Evolutionary conservation across 2,888 invertebrate genomes (phyloP).

Genomic region (Leuctra nigra): DNA sequence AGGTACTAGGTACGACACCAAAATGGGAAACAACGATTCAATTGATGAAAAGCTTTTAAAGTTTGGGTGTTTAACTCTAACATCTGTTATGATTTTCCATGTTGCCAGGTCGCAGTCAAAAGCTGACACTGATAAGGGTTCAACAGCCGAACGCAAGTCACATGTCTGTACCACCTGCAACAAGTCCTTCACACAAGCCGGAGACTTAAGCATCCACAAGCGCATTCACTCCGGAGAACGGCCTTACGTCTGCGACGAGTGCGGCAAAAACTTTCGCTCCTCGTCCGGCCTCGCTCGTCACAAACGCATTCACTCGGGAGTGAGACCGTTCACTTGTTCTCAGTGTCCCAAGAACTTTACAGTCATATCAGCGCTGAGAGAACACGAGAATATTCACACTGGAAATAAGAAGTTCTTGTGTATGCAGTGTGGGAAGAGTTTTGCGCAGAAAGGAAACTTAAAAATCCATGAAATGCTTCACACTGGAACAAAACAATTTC

Average conservation of each 20-base stretch:
- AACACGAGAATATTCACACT: conserved; percentile 22
- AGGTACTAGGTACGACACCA: too few relatives aligned
- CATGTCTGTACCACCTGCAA: conserved; percentile 20
- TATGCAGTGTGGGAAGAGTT: conserved; percentile 22
- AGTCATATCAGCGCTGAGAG: conserved; percentile 19
- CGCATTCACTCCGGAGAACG: conserved; percentile 23
- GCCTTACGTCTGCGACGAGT: conserved; percentile 22
- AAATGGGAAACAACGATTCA: too few relatives aligned
- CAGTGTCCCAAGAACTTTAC: conserved; percentile 19
- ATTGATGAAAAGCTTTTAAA: too few relatives aligned
- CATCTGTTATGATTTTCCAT: too few relatives aligned
- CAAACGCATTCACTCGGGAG: conserved; percentile 22
- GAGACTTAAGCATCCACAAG: conserved; percentile 22
- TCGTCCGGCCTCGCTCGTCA: conserved; percentile 21
- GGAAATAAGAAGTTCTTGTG: conserved; percentile 21
- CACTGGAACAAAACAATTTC: conserved; percentile 18
- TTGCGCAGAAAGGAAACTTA: conserved; percentile 22
- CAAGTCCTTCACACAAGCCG: conserved; percentile 21
- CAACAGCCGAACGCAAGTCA: background rate
- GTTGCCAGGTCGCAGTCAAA: too few relatives aligned
- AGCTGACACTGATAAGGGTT: too few relatives aligned
- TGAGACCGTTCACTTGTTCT: conserved; percentile 14
- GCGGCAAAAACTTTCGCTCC: conserved; percentile 21
- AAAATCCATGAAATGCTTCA: conserved; percentile 24
- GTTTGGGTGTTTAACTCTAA: too few relatives aligned